Conservation (phyloP, 2,113 vertebrate species). For the Capreolus pygargus region DNA sequence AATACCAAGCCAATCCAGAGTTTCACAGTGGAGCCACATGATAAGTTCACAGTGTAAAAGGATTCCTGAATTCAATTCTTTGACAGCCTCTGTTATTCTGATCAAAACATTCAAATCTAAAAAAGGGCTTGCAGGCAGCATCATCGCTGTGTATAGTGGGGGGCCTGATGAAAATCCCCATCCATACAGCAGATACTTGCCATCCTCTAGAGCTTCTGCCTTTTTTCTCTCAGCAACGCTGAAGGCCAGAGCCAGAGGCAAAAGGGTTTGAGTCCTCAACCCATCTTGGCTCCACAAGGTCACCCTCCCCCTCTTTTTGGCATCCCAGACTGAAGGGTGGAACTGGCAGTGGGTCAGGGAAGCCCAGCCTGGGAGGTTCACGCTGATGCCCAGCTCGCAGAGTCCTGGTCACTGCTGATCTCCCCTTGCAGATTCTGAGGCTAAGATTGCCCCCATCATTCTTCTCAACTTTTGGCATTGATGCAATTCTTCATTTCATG, state of each 20-base stretch:
- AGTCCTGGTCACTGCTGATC: neutral
- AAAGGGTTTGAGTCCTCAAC: neutral
- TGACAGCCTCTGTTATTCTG: neutral
- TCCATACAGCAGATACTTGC: rapidly evolving
- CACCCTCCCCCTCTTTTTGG: neutral
- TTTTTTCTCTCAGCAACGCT: too few species aligned
- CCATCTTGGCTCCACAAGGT: neutral
- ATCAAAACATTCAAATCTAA: neutral
- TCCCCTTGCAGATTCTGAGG: neutral
- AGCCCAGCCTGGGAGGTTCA: neutral
- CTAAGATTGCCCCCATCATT: neutral
- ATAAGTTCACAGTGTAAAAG: neutral
- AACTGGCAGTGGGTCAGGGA: neutral
- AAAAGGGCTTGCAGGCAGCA: neutral
- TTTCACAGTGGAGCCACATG: neutral
- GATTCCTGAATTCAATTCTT: neutral
- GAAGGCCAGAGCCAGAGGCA: neutral
- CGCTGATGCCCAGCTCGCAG: rapidly evolving
- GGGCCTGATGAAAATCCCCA: neutral
- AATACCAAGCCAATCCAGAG: neutral
- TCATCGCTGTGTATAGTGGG: neutral
- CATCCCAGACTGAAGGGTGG: neutral
- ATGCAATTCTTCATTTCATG: neutral
- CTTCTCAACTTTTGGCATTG: neutral
- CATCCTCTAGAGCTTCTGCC: neutral